Base-by-base conservation (phyloP, 2,113 vertebrate genomes). In the Pheucticus melanocephalus region DNA sequence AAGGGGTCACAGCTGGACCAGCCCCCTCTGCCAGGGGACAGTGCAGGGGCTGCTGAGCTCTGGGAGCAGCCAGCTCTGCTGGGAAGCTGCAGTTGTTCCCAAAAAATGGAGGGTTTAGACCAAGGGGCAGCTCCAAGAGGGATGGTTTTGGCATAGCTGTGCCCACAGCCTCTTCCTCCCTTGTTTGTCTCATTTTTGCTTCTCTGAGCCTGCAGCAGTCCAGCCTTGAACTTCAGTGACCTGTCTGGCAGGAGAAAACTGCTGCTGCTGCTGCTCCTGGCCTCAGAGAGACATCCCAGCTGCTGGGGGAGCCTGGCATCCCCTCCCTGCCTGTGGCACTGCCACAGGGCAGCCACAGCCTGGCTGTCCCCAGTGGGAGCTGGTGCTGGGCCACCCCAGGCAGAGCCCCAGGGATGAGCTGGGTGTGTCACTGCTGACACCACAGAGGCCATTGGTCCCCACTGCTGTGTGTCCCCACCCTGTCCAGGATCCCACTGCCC, bases 231-330 rank as follows among this genome's bases (percentile, higher is more conserved):
- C 71, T 57, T 65, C 75, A 76, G 44, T 0, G 0, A 24, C 27
- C 16, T 6, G 7, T 21, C 31, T 61, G 64, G 50, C 37, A 69
- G 3, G 3, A 50, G 28, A 70, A 89, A 73, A 28, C 68, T 25
- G 44, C 69, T 2, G 5, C 23, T 48, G 57, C 54, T 86, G 33
- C 1, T 0, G 35, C 2, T 0, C 8, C 35, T 0, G 0, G 27
- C 30, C 53, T 44, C 12, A 3, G 30, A 48, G 90, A 66, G 28
- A 39, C 22, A 23, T 70, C 65, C 47, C 73, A 61, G 60, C 82
- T 71, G 68, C 63, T 82, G 57, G 39, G 47, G 57, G 39, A 71
- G 63, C 44, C 5, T 6, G 40, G 16, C 2, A 7, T 65, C 15
- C 53, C 30, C 25, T 81, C 66, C 61, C 51, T 61, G 23, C 68